Base-by-base conservation (phyloP, 2,888 invertebrate genomes). In the Diadegma fenestrale region DNA sequence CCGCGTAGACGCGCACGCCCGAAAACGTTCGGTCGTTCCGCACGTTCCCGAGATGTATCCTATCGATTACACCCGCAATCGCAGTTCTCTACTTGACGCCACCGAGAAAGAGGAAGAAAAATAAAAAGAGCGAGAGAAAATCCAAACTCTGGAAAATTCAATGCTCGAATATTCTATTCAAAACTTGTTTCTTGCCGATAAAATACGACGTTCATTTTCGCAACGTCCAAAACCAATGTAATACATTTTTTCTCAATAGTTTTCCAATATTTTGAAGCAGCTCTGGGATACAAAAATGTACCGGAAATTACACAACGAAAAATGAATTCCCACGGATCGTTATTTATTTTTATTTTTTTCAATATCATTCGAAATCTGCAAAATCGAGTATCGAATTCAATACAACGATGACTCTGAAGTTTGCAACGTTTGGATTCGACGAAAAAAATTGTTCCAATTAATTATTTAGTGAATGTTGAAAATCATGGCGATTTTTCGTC, bases 41-140 rank as follows among this genome's bases (percentile, higher is more conserved):
- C 78, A 85, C 80, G 84, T 81, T 75, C 73, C 81, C n/a, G 64
- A 85, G 82, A 85, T 80, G 84, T 80, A 66, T 85, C 73, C 85
- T 85, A 85, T 85, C 85, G 85, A 85, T 85, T 85, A 82, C 85
- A 73, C 81, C 81, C 81, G 78, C 77, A 73, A 77, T 73, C 73
- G 66, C 68, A 26, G 48, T 19, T 71, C 69, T 48, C 69, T 19
- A n/a, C 69, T 48, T 30, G 41, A 19, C 58, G 43, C 26, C 41
- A 14, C 19, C 10, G 33, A 33, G 69, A 30, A 51, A 71, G 71
- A 17, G 7, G 33, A 37, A 33, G 19, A 33, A 45, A 30, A 43
- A 71, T 51, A n/a, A 7, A 51, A 33, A 51, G 19, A 33, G n/a
- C 6, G 54, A 30, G 71, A 45, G 61, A 45, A 33, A 61, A 26